phyloP scores from a whole-genome alignment of 2,113 vertebrate species.

The Microtus ochrogaster region DNA sequence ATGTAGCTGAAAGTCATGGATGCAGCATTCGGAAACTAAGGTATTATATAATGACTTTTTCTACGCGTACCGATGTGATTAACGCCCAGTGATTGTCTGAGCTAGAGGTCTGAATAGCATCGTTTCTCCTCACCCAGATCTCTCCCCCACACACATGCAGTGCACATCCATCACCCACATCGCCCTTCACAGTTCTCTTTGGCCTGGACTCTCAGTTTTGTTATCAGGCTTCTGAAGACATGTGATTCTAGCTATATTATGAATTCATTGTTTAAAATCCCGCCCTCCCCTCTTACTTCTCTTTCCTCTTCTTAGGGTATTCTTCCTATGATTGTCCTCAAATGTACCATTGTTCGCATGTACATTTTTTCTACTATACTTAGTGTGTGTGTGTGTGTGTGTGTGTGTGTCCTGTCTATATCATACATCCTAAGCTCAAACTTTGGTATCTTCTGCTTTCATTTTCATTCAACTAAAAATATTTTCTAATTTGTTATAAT shows the following conservation, averaged over 20 bases:
- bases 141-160: neutral
- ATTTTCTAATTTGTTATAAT: conserved; percentile 18
- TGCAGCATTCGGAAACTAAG: neutral
- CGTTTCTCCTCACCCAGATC: neutral
- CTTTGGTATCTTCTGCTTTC: neutral
- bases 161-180: neutral
- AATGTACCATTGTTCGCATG: conserved; percentile 13
- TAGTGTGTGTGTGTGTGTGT: neutral
- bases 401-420: neutral
- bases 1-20: neutral
- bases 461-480: conserved; percentile 54
- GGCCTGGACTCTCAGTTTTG: neutral
- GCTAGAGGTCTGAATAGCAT: neutral
- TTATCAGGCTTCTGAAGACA: neutral
- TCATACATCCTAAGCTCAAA: neutral
- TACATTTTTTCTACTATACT: neutral
- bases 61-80: neutral
- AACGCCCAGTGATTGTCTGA: neutral
- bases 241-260: neutral
- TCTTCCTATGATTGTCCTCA: neutral
- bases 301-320: neutral
- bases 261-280: neutral
- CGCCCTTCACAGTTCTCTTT: neutral
- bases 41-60: conserved; percentile 21
- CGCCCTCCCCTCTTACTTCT: neutral